Base-by-base conservation (phyloP, 2,797 vertebrate species). In the Babyrousa celebensis region DNA sequence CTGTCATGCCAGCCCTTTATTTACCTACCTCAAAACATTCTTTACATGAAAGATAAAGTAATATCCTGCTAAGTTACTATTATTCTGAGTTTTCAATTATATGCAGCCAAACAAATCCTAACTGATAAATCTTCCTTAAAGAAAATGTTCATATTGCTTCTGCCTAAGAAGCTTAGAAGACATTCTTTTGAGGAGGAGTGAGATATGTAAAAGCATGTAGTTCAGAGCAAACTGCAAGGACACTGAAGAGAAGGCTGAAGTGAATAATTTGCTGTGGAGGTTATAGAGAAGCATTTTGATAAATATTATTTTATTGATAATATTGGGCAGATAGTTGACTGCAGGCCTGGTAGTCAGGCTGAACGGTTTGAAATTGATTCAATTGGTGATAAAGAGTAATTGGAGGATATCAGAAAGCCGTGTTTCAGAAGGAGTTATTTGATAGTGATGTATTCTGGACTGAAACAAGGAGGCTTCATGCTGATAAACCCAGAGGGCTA, bases 331-430 rank as follows among this genome's bases (percentile, higher is more conserved):
- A 82, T 21, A 78, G 68, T 23, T 74, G 32, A 93, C 27, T 87
- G 12, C 1, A 29, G 40, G 16, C 60, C n/a, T 86, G 67, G 27
- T 89, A 75, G 60, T 74, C 32, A 85, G 54, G 9, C 67, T 40
- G 70, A 84, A 23, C 25, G 75, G 65, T 80, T 78, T 40, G 43
- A 62, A 78, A 16, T 78, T 65, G 52, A 94, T 71, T 91, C 79
- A 91, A 14, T 21, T 74, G 84, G 36, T 72, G 74, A 93, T 85
- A 62, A 88, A 63, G 78, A 80, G 11, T 25, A 52, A 89, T 85
- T 91, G 27, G 23, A 56, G 25, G 32, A 58, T 23, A 75, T 60
- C 58, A 65, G n/a, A 71, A 71, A 85, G 56, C 2, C 12, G 1
- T 48, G 14, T 52, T 89, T 32, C 65, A 65, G 77, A 78, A 75